A percentile compares a stretch with the other conserved stretches of the same genome.
These are phyloP conservation scores for Neomonachus schauinslandi DNA, from an alignment of 2,113 vertebrate species.

Conservation along the genomic window DNA sequence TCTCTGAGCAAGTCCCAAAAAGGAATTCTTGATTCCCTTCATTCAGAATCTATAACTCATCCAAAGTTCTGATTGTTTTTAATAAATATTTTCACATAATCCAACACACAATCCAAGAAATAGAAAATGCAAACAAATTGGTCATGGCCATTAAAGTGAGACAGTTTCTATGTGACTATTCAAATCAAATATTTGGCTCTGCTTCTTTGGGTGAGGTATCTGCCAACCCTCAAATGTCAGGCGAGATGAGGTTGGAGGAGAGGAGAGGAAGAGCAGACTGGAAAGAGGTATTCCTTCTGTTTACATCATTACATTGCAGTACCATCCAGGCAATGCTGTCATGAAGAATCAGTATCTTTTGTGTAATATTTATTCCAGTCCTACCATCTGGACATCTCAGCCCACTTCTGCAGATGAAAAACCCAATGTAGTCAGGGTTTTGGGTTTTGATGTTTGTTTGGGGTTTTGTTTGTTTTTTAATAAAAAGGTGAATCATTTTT, in stretches of 20 bases:
- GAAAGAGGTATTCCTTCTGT: background rate
- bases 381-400: slow-evolving; percentile 32
- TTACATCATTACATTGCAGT: background rate
- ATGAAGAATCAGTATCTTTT: slow-evolving; percentile 26
- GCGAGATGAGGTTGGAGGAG: background rate
- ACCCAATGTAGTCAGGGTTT: background rate
- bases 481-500: background rate
- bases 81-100: background rate
- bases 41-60: background rate
- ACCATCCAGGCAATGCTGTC: background rate
- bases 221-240: slow-evolving; percentile 64
- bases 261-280: background rate
- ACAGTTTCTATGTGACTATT: background rate
- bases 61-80: slow-evolving; percentile 1
- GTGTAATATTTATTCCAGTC: background rate
- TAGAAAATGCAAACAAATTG: background rate
- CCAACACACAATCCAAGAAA: background rate
- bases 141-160: background rate
- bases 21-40: background rate
- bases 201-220: background rate
- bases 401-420: background rate
- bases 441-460: background rate
- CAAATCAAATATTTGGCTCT: slow-evolving; percentile 48
- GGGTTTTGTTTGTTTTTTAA: background rate
- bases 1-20: background rate